phyloP scores from a whole-genome alignment of 2,113 vertebrate species.

The Syngnathoides biaculeatus region DNA sequence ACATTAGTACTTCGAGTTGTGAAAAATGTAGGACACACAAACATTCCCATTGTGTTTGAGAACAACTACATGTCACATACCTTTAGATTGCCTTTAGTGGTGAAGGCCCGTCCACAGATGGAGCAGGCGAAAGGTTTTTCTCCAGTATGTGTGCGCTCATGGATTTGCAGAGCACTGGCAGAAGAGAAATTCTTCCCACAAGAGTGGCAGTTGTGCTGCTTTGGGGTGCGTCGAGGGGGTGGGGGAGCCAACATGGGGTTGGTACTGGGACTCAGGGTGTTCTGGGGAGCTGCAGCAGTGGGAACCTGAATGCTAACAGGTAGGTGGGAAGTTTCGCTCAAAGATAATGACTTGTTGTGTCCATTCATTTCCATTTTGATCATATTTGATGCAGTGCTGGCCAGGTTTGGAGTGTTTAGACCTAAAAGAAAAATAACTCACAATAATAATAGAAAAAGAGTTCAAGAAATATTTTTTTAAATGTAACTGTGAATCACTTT shows the following conservation, averaged over 20 bases:
- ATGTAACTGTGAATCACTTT: background rate
- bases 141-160: conserved; percentile 97
- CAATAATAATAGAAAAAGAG: conserved; percentile 46
- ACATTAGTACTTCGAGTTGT: background rate
- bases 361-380: conserved; percentile 98
- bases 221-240: conserved; percentile 90
- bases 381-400: conserved; percentile 85
- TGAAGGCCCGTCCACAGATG: conserved; percentile 98
- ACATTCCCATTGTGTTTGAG: background rate
- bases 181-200: conserved; percentile 99
- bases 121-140: conserved; percentile 98
- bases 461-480: background rate
- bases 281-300: conserved; percentile 80
- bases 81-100: conserved; percentile 99
- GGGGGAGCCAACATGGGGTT: conserved; percentile 94
- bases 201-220: conserved; percentile 98
- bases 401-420: conserved; percentile 85
- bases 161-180: conserved; percentile 98
- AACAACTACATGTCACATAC: conserved; percentile 60
- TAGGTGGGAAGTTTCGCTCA: conserved; percentile 85
- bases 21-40: background rate
- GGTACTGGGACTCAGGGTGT: conserved; percentile 86
- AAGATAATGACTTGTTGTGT: conserved; percentile 84
- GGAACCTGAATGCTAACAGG: conserved; percentile 85
- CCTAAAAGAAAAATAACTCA: conserved; percentile 79